A percentile compares a stretch with the other conserved stretches of the same genome.
phyloP scores from a whole-genome alignment of 2,888 invertebrate genomes.

The Masnerella sp. region DNA sequence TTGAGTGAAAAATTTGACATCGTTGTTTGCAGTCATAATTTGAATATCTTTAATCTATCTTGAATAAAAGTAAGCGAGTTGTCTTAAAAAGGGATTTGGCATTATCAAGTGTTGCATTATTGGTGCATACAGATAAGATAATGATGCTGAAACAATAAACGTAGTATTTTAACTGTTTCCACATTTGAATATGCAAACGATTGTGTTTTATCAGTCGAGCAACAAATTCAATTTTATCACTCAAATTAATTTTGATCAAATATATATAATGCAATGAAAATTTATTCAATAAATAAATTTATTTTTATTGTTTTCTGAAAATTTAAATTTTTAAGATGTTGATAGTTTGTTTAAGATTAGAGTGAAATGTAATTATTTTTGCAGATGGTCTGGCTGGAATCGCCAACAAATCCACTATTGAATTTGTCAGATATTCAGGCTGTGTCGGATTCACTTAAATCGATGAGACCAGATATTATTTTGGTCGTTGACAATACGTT shows the following conservation, averaged over 20 bases:
- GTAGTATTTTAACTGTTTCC: neutral
- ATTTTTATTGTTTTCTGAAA: neutral
- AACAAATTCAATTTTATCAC: too few relatives aligned
- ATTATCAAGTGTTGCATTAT: slow-evolving; percentile 10
- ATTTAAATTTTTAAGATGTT: slow-evolving; percentile 1
- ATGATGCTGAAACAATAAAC: too few relatives aligned
- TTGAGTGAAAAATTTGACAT: too few relatives aligned
- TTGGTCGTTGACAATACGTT: slow-evolving; percentile 97
- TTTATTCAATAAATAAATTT: neutral
- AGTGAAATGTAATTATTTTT: slow-evolving; percentile 64
- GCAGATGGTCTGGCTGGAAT: slow-evolving; percentile 94
- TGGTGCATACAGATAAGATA: slow-evolving; percentile 17
- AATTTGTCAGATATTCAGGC: slow-evolving; percentile 93
- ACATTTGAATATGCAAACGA: too few relatives aligned
- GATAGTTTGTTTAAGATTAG: too few relatives aligned
- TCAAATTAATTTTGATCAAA: too few relatives aligned
- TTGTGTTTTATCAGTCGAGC: too few relatives aligned
- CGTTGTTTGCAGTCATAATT: too few relatives aligned
- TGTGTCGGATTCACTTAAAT: slow-evolving; percentile 82
- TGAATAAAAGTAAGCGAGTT: neutral
- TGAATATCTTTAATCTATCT: too few relatives aligned
- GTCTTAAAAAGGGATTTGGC: neutral
- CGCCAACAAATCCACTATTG: slow-evolving; percentile 96
- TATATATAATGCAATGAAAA: neutral
- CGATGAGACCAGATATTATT: slow-evolving; percentile 79